Evolutionary conservation across 2,797 vertebrate species (phyloP), one percentile per base, ranked within the genome.

Genomic region (Lophotriccus pileatus): DNA sequence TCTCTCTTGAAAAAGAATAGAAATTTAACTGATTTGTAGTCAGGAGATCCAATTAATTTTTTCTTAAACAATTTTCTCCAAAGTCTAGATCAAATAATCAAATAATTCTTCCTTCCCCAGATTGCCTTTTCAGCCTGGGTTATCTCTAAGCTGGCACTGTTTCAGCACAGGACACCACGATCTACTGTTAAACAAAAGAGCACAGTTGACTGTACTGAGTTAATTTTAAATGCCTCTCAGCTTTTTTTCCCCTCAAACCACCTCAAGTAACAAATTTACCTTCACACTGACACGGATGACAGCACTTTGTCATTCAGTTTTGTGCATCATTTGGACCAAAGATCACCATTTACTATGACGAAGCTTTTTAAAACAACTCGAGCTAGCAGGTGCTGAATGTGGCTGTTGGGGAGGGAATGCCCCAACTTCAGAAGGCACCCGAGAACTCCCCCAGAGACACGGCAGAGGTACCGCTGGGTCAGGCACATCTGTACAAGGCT

Each of bases 391-490:
- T 56, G 47, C 59, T 67, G 73, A 39, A 36, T 2, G 4, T 21
- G 27, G 23, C n/a, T 73, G 12, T 12, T 46, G 20, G 2, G 49
- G 13, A 82, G 12, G 32, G 34, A n/a, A 52, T 1, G 2, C 16
- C 32, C 44, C 30, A 50, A 3, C 49, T 79, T 39, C 25, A 76
- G 50, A 59, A 79, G 30, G 14, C 67, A 41, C 2, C 16, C n/a
- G 22, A 41, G 52, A 55, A 24, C 9, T 28, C 28, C 4, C 8
- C 5, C 0, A 64, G 66, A 82, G 55, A 41, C 7, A 17, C 34
- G 16, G 22, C 2, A 43, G 44, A n/a, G 2, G 6, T 39, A 13
- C 11, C 5, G 1, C 15, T 11, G 32, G 21, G 2, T 16, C 7
- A 49, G 17, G 58, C 21, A 8, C 44, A 28, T 13, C 13, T 6